Percentiles rank a stretch among this genome's conserved stretches.
phyloP scores from a whole-genome alignment of 2,888 invertebrate genomes.

The Hecatera dysodea region DNA sequence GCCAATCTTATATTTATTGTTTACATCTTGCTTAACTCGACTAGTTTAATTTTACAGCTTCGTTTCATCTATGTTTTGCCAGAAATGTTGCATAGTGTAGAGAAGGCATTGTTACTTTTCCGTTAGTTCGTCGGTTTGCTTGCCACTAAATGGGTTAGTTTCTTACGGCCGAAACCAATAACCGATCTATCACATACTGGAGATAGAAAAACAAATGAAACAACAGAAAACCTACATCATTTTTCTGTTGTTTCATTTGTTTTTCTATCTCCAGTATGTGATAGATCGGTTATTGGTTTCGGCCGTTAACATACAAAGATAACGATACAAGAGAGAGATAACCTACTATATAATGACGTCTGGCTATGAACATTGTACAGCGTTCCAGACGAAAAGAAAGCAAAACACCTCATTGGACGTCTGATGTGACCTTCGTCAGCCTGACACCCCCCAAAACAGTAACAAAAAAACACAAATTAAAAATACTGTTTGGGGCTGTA shows the following conservation, averaged over 20 bases:
- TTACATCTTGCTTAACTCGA: background rate
- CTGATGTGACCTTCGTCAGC: constrained; percentile 9
- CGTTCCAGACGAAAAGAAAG: constrained; percentile 1
- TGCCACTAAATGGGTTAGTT: too few relatives aligned
- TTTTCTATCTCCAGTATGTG: too few relatives aligned
- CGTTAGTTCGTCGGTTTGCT: background rate
- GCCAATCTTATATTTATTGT: constrained; percentile 3
- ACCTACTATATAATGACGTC: background rate
- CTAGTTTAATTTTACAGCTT: background rate
- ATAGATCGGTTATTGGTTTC: too few relatives aligned
- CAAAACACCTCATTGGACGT: background rate
- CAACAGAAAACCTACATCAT: too few relatives aligned
- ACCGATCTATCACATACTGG: too few relatives aligned
- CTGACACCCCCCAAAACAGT: constrained; percentile 5
- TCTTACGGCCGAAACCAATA: too few relatives aligned
- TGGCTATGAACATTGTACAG: background rate
- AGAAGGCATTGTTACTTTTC: background rate
- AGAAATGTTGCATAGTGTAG: background rate
- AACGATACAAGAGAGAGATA: background rate
- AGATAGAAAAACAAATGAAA: too few relatives aligned
- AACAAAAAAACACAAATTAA: constrained; percentile 7
- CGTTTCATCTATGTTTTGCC: background rate
- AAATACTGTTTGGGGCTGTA: background rate
- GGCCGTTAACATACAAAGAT: background rate
- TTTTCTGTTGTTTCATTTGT: too few relatives aligned